These are phyloP conservation scores for Oreohelix idahoensis DNA, from an alignment of 1,140 invertebrate genomes.

Conservation along the genomic window DNA sequence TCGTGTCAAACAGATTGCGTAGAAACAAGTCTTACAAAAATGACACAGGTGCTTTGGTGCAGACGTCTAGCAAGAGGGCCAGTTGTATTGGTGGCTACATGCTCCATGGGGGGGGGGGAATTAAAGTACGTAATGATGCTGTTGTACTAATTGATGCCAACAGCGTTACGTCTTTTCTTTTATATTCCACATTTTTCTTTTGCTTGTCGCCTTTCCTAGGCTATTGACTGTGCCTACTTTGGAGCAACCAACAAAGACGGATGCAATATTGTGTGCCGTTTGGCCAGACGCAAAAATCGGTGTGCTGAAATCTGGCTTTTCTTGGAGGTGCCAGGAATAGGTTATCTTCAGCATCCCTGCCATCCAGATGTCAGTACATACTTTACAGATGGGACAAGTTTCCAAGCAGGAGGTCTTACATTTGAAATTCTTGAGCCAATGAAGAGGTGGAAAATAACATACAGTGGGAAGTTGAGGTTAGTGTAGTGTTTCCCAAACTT, in stretches of 20 bases:
- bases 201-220: constrained; percentile 38
- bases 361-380: constrained; percentile 72
- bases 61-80: too few relatives aligned
- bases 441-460: constrained; percentile 76
- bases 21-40: too few relatives aligned
- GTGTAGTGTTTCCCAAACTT: neutral
- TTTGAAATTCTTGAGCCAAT: constrained; percentile 76
- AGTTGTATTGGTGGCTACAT: too few relatives aligned
- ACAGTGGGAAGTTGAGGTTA: constrained; percentile 77
- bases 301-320: constrained; percentile 59
- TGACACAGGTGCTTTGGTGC: too few relatives aligned
- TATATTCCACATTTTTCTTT: too few relatives aligned
- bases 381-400: constrained; percentile 68
- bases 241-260: constrained; percentile 55
- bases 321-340: constrained; percentile 55
- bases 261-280: constrained; percentile 44
- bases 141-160: too few relatives aligned
- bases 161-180: too few relatives aligned
- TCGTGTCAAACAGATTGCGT: too few relatives aligned
- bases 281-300: constrained; percentile 50
- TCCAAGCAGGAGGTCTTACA: constrained; percentile 77
- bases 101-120: neutral
- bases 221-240: constrained; percentile 60
- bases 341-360: constrained; percentile 60
- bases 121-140: too few relatives aligned